phyloP scores from a whole-genome alignment of 2,888 invertebrate species.

The Hipparchia sbordonii region DNA sequence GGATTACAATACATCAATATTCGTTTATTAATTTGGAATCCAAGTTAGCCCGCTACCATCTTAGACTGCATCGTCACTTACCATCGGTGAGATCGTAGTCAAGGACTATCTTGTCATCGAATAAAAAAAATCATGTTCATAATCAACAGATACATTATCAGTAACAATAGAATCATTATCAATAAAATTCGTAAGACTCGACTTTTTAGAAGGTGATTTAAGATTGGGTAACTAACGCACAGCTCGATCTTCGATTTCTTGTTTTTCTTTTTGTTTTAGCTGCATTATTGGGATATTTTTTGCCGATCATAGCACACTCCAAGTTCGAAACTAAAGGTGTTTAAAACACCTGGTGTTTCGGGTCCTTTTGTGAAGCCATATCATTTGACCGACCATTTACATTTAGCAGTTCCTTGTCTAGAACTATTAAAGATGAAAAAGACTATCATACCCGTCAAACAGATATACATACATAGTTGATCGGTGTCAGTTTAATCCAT shows the following conservation, averaged over 20 bases:
- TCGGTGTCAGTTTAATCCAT: no score
- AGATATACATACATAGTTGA: no score
- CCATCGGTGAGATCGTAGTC: no score
- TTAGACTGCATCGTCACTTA: no score
- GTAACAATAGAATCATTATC: background rate
- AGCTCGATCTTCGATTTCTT: conserved; percentile 5
- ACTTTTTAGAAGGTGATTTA: background rate
- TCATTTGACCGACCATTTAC: background rate
- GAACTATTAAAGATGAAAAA: no score
- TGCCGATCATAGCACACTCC: background rate
- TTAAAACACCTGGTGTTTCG: background rate
- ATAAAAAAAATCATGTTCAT: no score
- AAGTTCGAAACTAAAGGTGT: background rate
- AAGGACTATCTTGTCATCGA: no score
- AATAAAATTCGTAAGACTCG: background rate
- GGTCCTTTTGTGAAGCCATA: background rate
- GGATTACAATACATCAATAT: background rate
- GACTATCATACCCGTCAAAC: background rate
- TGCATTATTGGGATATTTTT: conserved; percentile 7
- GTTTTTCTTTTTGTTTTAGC: conserved; percentile 25
- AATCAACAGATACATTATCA: no score
- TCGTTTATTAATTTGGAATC: no score
- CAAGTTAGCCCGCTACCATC: no score
- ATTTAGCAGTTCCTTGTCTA: background rate
- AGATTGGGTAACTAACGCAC: background rate